Evolutionary conservation across 2,888 invertebrate genomes (phyloP).

Genomic region (Acronicta aceris): DNA sequence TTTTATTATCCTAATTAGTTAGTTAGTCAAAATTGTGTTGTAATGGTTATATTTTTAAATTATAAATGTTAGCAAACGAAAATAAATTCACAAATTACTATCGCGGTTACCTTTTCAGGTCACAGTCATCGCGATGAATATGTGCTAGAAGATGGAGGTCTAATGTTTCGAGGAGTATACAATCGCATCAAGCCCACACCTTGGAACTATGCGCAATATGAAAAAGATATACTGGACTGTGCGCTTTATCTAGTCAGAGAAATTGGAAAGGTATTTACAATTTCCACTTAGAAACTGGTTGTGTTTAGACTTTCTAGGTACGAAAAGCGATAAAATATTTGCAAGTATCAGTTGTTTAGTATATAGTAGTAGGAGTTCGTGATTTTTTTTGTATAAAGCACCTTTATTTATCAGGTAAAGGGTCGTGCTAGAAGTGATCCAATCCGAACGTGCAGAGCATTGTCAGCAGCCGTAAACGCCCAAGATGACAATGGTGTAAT

Average conservation of each 20-base stretch:
- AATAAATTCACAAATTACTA: slow-evolving; percentile 10
- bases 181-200: slow-evolving; percentile 95
- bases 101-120: slow-evolving; percentile 65
- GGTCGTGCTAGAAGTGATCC: slow-evolving; percentile 93
- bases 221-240: slow-evolving; percentile 94
- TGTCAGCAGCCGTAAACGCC: slow-evolving; percentile 97
- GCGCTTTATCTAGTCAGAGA: slow-evolving; percentile 92
- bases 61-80: background rate
- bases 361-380: too few relatives aligned
- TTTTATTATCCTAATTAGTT: too few relatives aligned
- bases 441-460: slow-evolving; percentile 92
- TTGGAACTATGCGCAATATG: slow-evolving; percentile 98
- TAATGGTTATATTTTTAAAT: background rate
- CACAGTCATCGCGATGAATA: slow-evolving; percentile 95
- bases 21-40: slow-evolving; percentile 5
- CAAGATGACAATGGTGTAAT: slow-evolving; percentile 96
- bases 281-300: slow-evolving; percentile 33
- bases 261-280: slow-evolving; percentile 90
- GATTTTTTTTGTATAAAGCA: background rate
- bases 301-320: slow-evolving; percentile 27
- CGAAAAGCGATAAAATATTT: slow-evolving; percentile 23
- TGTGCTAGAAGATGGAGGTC: slow-evolving; percentile 95
- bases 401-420: slow-evolving; percentile 72
- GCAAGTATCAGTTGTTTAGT: background rate
- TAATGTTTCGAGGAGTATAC: slow-evolving; percentile 97